These are phyloP conservation scores for Calameuta pallipes DNA, from an alignment of 2,888 invertebrate species.

Conservation along the genomic window DNA sequence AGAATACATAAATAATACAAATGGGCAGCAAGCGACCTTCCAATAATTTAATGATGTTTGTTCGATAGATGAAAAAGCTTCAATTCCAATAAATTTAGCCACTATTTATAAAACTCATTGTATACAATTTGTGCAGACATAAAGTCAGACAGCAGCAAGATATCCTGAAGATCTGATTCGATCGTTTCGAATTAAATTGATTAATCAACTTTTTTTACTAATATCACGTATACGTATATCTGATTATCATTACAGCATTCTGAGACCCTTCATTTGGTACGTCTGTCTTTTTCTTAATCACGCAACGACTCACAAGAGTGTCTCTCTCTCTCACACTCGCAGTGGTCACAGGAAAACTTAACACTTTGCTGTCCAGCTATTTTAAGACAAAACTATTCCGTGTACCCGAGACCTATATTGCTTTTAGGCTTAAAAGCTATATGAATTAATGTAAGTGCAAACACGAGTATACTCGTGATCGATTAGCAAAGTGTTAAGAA, in stretches of 20 bases:
- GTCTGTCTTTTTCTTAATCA: neutral
- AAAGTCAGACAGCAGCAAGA: neutral
- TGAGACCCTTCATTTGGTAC: neutral
- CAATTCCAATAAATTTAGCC: neutral
- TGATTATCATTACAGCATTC: neutral
- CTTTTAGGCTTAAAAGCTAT: no score
- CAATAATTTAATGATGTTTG: neutral
- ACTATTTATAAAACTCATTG: neutral
- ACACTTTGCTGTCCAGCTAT: no score
- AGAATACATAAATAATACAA: neutral
- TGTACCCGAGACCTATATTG: no score
- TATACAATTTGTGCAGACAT: neutral
- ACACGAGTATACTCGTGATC: no score
- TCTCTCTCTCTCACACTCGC: neutral
- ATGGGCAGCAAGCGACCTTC: neutral
- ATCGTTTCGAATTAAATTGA: neutral
- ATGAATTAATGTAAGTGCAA: no score
- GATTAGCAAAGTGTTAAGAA: no score
- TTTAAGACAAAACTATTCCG: no score
- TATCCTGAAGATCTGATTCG: neutral
- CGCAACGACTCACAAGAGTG: neutral
- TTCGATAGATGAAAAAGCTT: neutral
- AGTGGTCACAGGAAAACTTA: neutral
- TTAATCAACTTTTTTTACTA: neutral
- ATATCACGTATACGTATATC: neutral